Evolutionary conservation across 1,140 invertebrate species (phyloP).

Genomic region (Monochamus saltuarius): DNA sequence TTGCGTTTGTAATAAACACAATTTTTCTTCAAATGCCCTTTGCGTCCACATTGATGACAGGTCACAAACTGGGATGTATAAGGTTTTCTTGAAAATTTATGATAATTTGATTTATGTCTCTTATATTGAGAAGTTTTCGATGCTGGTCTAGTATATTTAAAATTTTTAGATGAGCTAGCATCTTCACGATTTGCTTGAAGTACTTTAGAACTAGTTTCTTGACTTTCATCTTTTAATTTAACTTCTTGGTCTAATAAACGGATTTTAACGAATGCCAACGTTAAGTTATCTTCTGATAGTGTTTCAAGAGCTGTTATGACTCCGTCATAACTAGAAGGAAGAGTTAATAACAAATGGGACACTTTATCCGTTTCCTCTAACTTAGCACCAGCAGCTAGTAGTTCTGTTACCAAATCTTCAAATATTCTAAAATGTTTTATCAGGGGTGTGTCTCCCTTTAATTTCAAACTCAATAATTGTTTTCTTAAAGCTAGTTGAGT

Average conservation of each 20-base stretch:
- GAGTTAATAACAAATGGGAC: conserved; percentile 46
- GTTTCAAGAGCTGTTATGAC: conserved; percentile 52
- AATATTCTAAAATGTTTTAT: conserved; percentile 40
- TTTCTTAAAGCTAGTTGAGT: conserved; percentile 32
- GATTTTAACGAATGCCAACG: conserved; percentile 30
- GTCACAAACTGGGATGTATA: conserved; percentile 6
- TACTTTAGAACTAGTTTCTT: not conserved
- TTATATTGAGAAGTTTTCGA: not conserved
- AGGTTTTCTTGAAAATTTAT: not conserved
- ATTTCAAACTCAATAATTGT: conserved; percentile 46
- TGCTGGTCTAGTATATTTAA: not conserved
- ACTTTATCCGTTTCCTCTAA: conserved; percentile 34
- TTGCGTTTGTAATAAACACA: conserved; percentile 20
- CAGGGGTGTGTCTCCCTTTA: conserved; percentile 43
- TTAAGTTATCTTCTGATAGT: conserved; percentile 38
- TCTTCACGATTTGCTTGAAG: not conserved
- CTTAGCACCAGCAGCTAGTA: conserved; percentile 41
- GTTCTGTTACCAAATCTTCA: conserved; percentile 48
- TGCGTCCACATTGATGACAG: conserved; percentile 22
- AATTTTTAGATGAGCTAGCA: not conserved
- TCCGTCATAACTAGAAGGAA: conserved; percentile 47
- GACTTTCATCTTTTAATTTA: conserved; percentile 15
- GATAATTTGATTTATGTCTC: too few species aligned
- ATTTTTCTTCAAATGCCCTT: conserved; percentile 10
- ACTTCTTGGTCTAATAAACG: too few species aligned